phyloP scores from a whole-genome alignment of 2,113 vertebrate genomes.

The Sinocyclocheilus rhinocerous region DNA sequence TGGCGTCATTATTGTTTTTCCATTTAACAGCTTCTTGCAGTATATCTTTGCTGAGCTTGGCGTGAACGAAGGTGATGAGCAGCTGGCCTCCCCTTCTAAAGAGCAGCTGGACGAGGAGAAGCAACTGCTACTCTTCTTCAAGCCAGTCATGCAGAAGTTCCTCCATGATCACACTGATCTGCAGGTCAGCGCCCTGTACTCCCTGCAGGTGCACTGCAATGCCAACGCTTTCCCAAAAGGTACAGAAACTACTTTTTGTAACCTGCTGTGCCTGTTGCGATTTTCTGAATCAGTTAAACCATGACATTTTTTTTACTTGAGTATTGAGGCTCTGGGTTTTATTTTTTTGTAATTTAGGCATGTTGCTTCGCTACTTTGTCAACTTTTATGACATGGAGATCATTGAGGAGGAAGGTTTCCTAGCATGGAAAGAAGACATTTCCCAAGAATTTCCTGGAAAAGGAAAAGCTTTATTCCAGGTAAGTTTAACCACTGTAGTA shows the following conservation, averaged over 20 bases:
- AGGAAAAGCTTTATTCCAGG: slow-evolving; percentile 99
- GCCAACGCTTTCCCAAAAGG: slow-evolving; percentile 94
- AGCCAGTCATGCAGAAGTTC: slow-evolving; percentile 99
- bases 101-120: slow-evolving; percentile 97
- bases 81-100: slow-evolving; percentile 88
- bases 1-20: neutral
- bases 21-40: slow-evolving; percentile 88
- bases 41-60: slow-evolving; percentile 95
- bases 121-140: slow-evolving; percentile 93
- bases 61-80: slow-evolving; percentile 84
- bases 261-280: neutral
- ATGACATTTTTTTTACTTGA: neutral
- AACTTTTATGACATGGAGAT: slow-evolving; percentile 99
- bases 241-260: slow-evolving; percentile 50
- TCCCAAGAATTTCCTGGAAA: slow-evolving; percentile 99
- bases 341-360: slow-evolving; percentile 74
- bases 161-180: slow-evolving; percentile 97
- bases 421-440: slow-evolving; percentile 99
- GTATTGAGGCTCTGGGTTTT: too few relatives aligned
- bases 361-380: slow-evolving; percentile 98
- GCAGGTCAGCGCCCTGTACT: slow-evolving; percentile 96
- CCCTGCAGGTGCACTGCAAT: slow-evolving; percentile 98
- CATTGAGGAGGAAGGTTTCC: slow-evolving; percentile 98
- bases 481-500: slow-evolving; percentile 51
- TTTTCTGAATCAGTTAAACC: neutral